Base-by-base conservation (phyloP, 2,113 vertebrate genomes). In the Galbula dea region DNA sequence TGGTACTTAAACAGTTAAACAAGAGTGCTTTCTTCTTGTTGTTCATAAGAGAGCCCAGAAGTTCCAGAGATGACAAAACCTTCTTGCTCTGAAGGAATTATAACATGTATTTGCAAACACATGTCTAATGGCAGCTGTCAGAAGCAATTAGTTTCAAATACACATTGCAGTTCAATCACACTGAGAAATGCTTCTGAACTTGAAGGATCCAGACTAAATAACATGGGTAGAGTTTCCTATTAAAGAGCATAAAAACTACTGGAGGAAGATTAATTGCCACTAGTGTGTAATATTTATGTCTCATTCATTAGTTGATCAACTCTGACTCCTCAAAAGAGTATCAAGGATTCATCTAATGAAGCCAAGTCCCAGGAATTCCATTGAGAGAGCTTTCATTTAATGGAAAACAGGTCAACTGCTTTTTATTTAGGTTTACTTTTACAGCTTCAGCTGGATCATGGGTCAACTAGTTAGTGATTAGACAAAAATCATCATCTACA, bases 81-180 rank as follows among this genome's bases (percentile, higher is more conserved):
- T 83, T 81, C 54, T 75, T 13, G 2, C 17, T 67, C 30, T 52
- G 86, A 92, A 89, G 46, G 32, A 92, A 90, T 89, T 92, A 67
- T 37, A 69, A 93, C 83, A 79, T 45, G 27, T 66, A 76, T 95
- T 94, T 88, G 78, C 69, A 95, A 95, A 90, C 93, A 92, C 61
- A 65, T 58, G 13, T 87, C 77, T 92, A 93, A 90, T 91, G 79
- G 78, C 54, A 59, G 57, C 90, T 96, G 93, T 96, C 88, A 95
- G 65, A 91, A 94, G 66, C 66, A 96, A 95, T 96, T 96, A 95
- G 39, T 92, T 94, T 95, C 90, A 94, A 91, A 92, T 37, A 41
- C 18, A 71, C 94, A 96, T 87, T 67, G 77, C 49, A 94, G 61
- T 94, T 95, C 94, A 92, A 90, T 95, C 91, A 92, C 59, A 41